Conservation (phyloP, 1,140 invertebrate species). For the Heliconius hewitsoni region DNA sequence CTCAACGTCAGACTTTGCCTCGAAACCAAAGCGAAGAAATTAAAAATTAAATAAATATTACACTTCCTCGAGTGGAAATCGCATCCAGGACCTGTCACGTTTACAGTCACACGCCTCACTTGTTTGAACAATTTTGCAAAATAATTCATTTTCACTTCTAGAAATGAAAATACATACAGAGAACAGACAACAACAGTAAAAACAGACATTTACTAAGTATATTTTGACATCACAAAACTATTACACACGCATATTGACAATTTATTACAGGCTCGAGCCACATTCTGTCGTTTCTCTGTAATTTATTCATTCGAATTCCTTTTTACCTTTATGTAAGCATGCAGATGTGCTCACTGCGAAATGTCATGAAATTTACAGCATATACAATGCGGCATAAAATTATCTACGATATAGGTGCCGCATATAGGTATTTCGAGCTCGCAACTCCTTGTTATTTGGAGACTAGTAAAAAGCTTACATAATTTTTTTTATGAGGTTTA, state of each 20-base stretch:
- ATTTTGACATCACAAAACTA: background rate
- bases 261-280: background rate
- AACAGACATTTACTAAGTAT: background rate
- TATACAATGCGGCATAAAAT: conserved; percentile 45
- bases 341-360: conserved; percentile 32
- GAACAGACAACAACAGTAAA: no score
- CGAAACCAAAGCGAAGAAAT: no score
- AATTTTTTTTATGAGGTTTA: background rate
- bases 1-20: no score
- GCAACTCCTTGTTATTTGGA: conserved; percentile 53
- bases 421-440: conserved; percentile 48
- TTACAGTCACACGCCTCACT: no score
- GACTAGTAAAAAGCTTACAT: background rate
- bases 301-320: background rate
- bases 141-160: background rate
- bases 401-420: no score
- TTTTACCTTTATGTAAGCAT: conserved; percentile 20
- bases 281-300: background rate
- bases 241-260: background rate
- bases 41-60: no score
- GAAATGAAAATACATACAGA: background rate
- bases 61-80: no score
- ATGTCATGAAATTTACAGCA: conserved; percentile 39
- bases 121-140: background rate
- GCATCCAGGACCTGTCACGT: no score